These are phyloP conservation scores for Benthosema pterotum DNA, from an alignment of 2,797 vertebrate genomes.

Conservation along the genomic window DNA sequence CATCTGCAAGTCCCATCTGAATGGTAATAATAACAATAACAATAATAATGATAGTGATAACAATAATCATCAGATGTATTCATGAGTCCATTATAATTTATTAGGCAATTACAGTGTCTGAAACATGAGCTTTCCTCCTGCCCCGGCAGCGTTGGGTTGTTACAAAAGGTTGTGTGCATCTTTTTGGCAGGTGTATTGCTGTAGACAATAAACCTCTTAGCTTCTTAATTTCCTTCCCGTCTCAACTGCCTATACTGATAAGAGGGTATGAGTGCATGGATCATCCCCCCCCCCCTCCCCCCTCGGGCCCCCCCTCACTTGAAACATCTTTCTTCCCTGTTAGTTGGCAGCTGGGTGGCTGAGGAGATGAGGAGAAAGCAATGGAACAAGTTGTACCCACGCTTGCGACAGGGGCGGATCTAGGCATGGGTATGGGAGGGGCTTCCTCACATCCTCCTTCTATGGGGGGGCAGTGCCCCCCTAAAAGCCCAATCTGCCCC, in stretches of 20 bases:
- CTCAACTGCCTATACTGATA: neutral
- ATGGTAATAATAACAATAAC: too few species aligned
- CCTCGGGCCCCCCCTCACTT: too few species aligned
- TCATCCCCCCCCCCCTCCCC: neutral
- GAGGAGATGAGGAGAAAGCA: neutral
- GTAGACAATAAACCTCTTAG: neutral
- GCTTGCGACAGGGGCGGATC: too few species aligned
- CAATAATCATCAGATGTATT: too few species aligned
- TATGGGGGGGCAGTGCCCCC: too few species aligned
- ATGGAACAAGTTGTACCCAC: too few species aligned
- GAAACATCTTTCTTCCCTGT: neutral
- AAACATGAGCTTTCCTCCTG: neutral
- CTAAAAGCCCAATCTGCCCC: too few species aligned
- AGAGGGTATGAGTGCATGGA: neutral
- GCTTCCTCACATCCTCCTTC: too few species aligned
- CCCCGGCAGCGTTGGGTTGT: too few species aligned
- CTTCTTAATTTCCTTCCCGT: slow-evolving; percentile 17
- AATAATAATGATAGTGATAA: neutral
- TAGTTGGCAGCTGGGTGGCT: neutral
- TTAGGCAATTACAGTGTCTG: neutral
- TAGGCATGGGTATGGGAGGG: too few species aligned
- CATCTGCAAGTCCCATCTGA: too few species aligned
- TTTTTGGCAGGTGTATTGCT: neutral
- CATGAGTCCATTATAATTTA: slow-evolving; percentile 5
- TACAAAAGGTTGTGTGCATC: too few species aligned